Conservation (phyloP, 2,888 invertebrate genomes). For the Biston betularia region DNA sequence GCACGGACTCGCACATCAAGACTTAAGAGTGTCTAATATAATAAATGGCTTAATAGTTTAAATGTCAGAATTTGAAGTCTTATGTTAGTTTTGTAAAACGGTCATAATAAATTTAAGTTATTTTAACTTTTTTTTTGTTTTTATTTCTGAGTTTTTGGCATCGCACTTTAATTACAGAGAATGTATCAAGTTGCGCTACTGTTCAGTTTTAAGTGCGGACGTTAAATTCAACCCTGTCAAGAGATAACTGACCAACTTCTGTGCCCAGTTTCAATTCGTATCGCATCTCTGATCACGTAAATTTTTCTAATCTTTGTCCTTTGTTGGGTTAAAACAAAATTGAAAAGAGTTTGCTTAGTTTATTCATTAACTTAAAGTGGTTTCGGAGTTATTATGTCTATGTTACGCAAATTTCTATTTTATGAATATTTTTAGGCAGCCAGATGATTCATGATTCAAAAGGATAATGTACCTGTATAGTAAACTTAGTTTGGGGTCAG, state of each 20-base stretch:
- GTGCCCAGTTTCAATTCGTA: slow-evolving; percentile 28
- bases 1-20: slow-evolving; percentile 52
- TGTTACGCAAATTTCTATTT: too few species aligned
- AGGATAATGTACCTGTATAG: too few species aligned
- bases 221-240: slow-evolving; percentile 22
- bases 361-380: slow-evolving; percentile 16
- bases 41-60: slow-evolving; percentile 47
- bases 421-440: too few species aligned
- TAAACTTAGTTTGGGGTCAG: too few species aligned
- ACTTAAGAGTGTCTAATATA: slow-evolving; percentile 62
- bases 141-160: too few species aligned
- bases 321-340: slow-evolving; percentile 22
- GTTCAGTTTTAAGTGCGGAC: not conserved
- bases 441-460: too few species aligned
- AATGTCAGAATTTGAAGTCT: not conserved
- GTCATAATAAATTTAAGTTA: not conserved
- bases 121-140: too few species aligned
- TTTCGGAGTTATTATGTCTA: too few species aligned
- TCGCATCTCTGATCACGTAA: slow-evolving; percentile 37
- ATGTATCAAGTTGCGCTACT: not conserved
- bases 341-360: slow-evolving; percentile 31
- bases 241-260: slow-evolving; percentile 31
- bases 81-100: slow-evolving; percentile 7
- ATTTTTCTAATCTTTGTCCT: slow-evolving; percentile 40
- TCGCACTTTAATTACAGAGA: too few species aligned